Percentiles rank a stretch among this genome's conserved stretches.
These are phyloP conservation scores for Tenthredo notha DNA, from an alignment of 2,888 invertebrate genomes.

Conservation along the genomic window DNA sequence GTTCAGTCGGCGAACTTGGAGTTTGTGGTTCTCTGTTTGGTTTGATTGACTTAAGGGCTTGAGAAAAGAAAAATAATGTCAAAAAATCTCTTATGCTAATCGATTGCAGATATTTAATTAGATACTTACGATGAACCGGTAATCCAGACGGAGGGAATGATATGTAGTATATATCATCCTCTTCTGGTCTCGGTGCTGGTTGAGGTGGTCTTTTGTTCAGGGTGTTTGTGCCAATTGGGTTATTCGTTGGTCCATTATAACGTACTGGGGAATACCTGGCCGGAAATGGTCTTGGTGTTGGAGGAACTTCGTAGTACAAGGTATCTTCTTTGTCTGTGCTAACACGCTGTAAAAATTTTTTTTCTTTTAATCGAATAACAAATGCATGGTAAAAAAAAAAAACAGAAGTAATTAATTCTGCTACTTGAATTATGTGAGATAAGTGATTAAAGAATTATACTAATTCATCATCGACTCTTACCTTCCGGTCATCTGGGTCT, in stretches of 20 bases:
- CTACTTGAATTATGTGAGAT: neutral
- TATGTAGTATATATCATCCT: constrained; percentile 79
- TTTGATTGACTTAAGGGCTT: constrained; percentile 71
- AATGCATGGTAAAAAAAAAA: neutral
- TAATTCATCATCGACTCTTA: constrained; percentile 57
- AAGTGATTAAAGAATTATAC: neutral
- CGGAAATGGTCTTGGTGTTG: constrained; percentile 79
- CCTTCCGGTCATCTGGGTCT: constrained; percentile 88
- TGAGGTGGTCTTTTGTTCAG: constrained; percentile 69
- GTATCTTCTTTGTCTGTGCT: constrained; percentile 71
- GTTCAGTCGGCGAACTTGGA: constrained; percentile 69
- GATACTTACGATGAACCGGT: constrained; percentile 78
- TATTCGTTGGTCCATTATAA: constrained; percentile 63
- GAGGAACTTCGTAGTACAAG: constrained; percentile 79
- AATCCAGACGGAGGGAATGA: constrained; percentile 80
- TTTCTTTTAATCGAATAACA: constrained; percentile 6
- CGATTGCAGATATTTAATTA: neutral
- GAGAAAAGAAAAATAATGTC: neutral
- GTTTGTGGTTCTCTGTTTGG: constrained; percentile 69
- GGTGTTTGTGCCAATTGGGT: constrained; percentile 62
- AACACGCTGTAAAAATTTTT: constrained; percentile 8
- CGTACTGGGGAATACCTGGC: constrained; percentile 68
- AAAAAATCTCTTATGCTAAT: neutral
- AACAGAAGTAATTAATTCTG: neutral
- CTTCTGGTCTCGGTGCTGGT: constrained; percentile 68